Conservation (phyloP, 2,797 vertebrate species). For the Lithobates pipiens region DNA sequence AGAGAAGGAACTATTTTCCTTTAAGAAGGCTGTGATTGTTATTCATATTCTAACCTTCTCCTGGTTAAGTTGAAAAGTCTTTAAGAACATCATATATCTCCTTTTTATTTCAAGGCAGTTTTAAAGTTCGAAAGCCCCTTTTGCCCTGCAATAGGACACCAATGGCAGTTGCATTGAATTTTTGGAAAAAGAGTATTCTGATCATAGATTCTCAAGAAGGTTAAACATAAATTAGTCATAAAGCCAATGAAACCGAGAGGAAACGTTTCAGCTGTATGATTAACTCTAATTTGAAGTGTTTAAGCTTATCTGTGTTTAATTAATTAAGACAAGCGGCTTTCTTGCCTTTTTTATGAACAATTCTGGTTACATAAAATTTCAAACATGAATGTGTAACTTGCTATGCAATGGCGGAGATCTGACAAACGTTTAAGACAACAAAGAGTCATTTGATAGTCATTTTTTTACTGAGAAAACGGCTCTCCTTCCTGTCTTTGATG, state of each 20-base stretch:
- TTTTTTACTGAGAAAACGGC: constrained; percentile 83
- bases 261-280: constrained; percentile 79
- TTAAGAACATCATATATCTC: constrained; percentile 59
- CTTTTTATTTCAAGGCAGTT: constrained; percentile 64
- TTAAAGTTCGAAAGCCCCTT: constrained; percentile 66
- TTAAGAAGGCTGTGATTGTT: constrained; percentile 67
- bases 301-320: constrained; percentile 81
- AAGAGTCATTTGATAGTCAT: constrained; percentile 93
- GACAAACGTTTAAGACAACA: constrained; percentile 94
- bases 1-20: constrained; percentile 15
- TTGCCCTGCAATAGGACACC: constrained; percentile 68
- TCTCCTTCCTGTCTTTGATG: constrained; percentile 99
- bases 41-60: constrained; percentile 66
- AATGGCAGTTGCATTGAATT: constrained; percentile 75
- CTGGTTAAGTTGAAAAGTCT: constrained; percentile 61
- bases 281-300: constrained; percentile 82
- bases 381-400: constrained; percentile 71
- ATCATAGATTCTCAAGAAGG: constrained; percentile 81
- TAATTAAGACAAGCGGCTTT: constrained; percentile 71
- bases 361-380: constrained; percentile 71
- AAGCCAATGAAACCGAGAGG: constrained; percentile 88
- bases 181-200: constrained; percentile 79
- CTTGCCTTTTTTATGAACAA: constrained; percentile 71
- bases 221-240: constrained; percentile 97
- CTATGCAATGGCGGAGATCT: constrained; percentile 77